phyloP scores from a whole-genome alignment of 2,113 vertebrate species.

The Salminus brasiliensis region DNA sequence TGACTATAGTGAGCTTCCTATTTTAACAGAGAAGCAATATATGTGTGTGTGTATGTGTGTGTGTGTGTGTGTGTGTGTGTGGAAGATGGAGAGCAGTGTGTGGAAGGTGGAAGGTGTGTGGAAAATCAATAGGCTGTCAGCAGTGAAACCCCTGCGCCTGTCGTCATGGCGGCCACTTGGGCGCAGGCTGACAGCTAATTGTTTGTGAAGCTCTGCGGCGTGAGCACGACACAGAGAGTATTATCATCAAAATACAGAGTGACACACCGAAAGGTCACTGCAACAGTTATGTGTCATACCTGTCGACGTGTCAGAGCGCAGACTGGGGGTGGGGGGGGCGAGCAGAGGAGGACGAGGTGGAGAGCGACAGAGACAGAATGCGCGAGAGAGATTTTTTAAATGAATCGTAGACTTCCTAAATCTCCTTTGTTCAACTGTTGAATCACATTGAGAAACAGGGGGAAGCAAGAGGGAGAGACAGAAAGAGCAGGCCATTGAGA shows the following conservation, averaged over 20 bases:
- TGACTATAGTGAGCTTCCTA: neutral
- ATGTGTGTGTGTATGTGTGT: no score
- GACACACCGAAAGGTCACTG: slow-evolving; percentile 45
- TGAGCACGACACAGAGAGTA: neutral
- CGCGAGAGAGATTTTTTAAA: neutral
- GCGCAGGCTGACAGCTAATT: slow-evolving; percentile 49
- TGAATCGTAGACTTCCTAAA: no score
- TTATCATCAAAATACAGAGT: slow-evolving; percentile 45
- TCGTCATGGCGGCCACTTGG: neutral
- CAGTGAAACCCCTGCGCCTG: slow-evolving; percentile 12
- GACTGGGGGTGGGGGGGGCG: neutral
- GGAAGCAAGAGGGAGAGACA: no score
- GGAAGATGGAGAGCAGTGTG: neutral
- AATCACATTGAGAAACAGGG: no score
- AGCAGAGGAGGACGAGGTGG: neutral
- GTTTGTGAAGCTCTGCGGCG: slow-evolving; percentile 36
- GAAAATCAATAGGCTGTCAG: slow-evolving; percentile 46
- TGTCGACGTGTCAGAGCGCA: slow-evolving; percentile 30
- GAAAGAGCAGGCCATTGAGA: neutral
- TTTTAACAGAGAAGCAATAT: neutral
- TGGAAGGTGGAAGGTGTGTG: slow-evolving; percentile 24
- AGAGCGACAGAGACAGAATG: neutral
- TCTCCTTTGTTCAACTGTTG: no score
- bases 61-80: neutral
- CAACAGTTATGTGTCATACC: slow-evolving; percentile 38